A percentile compares a stretch with the other conserved stretches of the same genome.
These are phyloP conservation scores for Diplodus puntazzo DNA, from an alignment of 2,797 vertebrate genomes.

Conservation along the genomic window DNA sequence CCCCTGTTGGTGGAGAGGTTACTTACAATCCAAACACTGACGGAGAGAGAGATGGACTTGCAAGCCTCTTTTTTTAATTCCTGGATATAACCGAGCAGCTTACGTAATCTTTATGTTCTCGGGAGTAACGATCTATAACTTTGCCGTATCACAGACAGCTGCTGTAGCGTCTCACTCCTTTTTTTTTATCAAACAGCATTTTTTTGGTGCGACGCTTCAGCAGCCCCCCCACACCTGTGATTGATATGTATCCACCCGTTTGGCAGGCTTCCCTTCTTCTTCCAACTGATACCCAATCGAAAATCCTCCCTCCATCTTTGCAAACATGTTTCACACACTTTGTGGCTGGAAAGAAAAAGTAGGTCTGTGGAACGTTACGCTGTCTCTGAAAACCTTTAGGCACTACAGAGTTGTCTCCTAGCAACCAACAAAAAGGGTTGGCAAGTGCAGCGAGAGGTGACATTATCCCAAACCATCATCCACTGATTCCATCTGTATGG, in stretches of 20 bases:
- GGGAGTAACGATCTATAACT: neutral
- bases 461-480: constrained; percentile 71
- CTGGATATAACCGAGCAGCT: constrained; percentile 23
- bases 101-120: constrained; percentile 25
- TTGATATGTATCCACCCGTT: neutral
- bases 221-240: neutral
- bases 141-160: neutral
- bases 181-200: neutral
- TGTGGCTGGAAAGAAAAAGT: constrained; percentile 42
- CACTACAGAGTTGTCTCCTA: constrained; percentile 81
- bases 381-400: constrained; percentile 77
- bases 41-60: constrained; percentile 15
- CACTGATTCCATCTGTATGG: constrained; percentile 53
- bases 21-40: constrained; percentile 14
- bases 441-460: constrained; percentile 69
- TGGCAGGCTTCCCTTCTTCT: neutral
- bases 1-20: constrained; percentile 70
- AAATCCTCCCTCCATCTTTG: constrained; percentile 19
- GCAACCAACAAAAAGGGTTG: constrained; percentile 81
- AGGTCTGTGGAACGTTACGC: constrained; percentile 64
- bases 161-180: neutral
- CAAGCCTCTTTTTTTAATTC: constrained; percentile 1
- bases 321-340: constrained; percentile 36
- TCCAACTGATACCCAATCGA: neutral
- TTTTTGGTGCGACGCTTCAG: neutral